Evolutionary conservation across 2,888 invertebrate species (phyloP).

Genomic region (Cotesia congregata): DNA sequence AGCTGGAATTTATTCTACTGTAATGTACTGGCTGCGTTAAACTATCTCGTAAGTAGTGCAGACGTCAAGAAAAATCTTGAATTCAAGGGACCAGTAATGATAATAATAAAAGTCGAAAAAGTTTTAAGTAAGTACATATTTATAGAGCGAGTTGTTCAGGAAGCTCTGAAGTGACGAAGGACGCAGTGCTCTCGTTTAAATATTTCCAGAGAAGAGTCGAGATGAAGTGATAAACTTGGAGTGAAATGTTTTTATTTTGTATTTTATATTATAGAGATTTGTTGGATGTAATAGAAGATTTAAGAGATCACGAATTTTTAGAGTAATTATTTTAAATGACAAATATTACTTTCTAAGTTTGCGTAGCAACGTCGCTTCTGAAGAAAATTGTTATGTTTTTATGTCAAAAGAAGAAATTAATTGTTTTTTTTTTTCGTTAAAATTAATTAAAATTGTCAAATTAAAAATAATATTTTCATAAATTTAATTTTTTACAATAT

Average conservation of each 20-base stretch:
- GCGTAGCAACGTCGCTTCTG: too few species aligned
- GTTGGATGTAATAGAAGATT: too few species aligned
- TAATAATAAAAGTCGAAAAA: conserved; percentile 3
- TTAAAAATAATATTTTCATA: too few species aligned
- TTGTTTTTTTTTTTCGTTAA: conserved; percentile 13
- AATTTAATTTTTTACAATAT: neutral
- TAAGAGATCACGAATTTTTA: too few species aligned
- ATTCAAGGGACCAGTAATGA: neutral
- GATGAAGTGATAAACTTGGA: conserved; percentile 15
- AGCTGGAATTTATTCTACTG: neutral
- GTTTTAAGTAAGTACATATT: conserved; percentile 26
- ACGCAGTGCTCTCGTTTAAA: conserved; percentile 22
- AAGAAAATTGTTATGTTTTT: too few species aligned
- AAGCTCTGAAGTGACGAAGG: conserved; percentile 12
- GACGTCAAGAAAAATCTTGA: conserved; percentile 6
- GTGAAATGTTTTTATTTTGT: too few species aligned
- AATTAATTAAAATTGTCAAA: neutral
- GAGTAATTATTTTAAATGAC: too few species aligned
- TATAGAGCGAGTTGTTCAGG: conserved; percentile 17
- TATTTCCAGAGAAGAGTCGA: conserved; percentile 29
- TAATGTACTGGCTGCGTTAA: neutral
- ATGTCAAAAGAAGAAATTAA: too few species aligned
- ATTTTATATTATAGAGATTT: too few species aligned
- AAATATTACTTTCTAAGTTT: too few species aligned
- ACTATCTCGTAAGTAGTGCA: conserved; percentile 9